Conservation (phyloP, 1,140 invertebrate genomes). For the Lucilia cuprina region DNA sequence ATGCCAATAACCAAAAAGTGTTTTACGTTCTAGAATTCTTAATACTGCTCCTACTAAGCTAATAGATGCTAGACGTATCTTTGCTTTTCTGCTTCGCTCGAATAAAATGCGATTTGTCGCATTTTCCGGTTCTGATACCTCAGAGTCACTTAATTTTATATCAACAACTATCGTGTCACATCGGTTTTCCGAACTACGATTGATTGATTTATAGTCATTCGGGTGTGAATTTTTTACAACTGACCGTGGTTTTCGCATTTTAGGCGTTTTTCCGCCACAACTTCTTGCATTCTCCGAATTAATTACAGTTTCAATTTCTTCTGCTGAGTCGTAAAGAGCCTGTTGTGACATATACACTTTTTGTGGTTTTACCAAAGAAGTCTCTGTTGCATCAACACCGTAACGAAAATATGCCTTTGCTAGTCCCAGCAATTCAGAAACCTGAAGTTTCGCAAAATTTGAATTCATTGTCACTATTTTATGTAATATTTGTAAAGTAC, state of each 20-base stretch:
- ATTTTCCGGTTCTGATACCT: slow-evolving; percentile 64
- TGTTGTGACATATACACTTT: slow-evolving; percentile 65
- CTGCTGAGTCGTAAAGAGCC: slow-evolving; percentile 64
- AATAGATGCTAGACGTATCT: slow-evolving; percentile 63
- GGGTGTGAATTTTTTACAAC: slow-evolving; percentile 19
- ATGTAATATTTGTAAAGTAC: slow-evolving; percentile 34
- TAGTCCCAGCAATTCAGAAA: slow-evolving; percentile 66
- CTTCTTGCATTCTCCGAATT: slow-evolving; percentile 50
- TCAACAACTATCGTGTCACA: slow-evolving; percentile 38
- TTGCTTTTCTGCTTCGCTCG: slow-evolving; percentile 36
- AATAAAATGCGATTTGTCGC: slow-evolving; percentile 41
- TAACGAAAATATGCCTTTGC: slow-evolving; percentile 65
- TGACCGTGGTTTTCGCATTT: slow-evolving; percentile 55
- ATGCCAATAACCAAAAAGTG: slow-evolving; percentile 77
- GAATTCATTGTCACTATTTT: neutral
- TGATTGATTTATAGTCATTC: slow-evolving; percentile 48
- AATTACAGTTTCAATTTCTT: neutral
- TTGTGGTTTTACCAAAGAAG: slow-evolving; percentile 54
- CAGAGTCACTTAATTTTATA: slow-evolving; percentile 65
- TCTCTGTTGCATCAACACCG: slow-evolving; percentile 57
- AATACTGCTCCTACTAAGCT: slow-evolving; percentile 63
- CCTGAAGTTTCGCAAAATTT: slow-evolving; percentile 40
- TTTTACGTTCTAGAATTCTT: slow-evolving; percentile 60
- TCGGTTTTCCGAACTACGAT: slow-evolving; percentile 37
- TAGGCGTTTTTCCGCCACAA: slow-evolving; percentile 56